Percentiles rank a stretch among this genome's conserved stretches.
phyloP scores from a whole-genome alignment of 1,140 invertebrate species.

The Goniozus legneri region DNA sequence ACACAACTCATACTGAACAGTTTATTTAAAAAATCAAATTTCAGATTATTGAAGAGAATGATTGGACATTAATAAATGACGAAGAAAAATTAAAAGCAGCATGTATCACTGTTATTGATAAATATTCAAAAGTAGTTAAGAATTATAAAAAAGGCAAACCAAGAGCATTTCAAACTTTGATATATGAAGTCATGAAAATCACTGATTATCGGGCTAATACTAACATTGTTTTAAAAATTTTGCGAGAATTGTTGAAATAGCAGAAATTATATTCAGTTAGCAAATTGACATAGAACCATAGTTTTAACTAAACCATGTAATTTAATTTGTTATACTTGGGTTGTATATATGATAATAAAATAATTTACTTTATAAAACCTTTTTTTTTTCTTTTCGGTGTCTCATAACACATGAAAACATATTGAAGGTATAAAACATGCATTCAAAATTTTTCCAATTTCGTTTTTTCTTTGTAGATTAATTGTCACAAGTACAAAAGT shows the following conservation, averaged over 20 bases:
- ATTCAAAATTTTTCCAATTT: constrained; percentile 36
- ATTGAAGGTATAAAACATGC: constrained; percentile 34
- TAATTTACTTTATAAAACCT: too few relatives aligned
- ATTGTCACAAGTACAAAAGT: constrained; percentile 47
- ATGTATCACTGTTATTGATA: constrained; percentile 61
- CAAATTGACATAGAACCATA: constrained; percentile 9
- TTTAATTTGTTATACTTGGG: too few relatives aligned
- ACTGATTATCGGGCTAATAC: constrained; percentile 67
- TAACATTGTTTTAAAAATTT: constrained; percentile 56
- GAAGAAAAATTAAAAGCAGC: constrained; percentile 58
- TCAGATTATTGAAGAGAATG: constrained; percentile 62
- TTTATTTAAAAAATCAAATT: too few relatives aligned
- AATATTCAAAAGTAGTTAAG: constrained; percentile 66
- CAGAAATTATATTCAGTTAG: constrained; percentile 3
- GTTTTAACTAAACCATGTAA: too few relatives aligned
- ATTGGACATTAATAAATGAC: constrained; percentile 65
- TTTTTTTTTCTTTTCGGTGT: too few relatives aligned
- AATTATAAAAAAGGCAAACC: constrained; percentile 68
- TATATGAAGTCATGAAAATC: constrained; percentile 58
- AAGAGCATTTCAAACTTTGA: constrained; percentile 64
- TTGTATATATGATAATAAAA: too few relatives aligned
- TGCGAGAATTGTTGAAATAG: constrained; percentile 62
- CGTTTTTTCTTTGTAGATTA: constrained; percentile 35
- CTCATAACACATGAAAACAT: not conserved
- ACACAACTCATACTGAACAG: too few relatives aligned